These are phyloP conservation scores for Nebria ingens DNA, from an alignment of 1,140 invertebrate species.

Conservation along the genomic window DNA sequence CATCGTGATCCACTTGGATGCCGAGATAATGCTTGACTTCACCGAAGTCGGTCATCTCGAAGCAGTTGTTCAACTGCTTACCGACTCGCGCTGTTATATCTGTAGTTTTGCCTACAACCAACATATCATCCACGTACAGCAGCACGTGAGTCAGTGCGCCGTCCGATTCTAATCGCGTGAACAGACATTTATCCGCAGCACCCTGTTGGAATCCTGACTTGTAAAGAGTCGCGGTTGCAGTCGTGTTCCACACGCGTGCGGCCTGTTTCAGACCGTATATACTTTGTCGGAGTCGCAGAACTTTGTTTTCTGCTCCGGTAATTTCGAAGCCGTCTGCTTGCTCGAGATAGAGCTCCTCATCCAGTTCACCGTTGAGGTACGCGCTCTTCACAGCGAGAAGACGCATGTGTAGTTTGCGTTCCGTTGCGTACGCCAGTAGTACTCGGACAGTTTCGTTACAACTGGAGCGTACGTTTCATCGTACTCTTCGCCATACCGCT, in stretches of 20 bases:
- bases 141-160: slow-evolving; percentile 16
- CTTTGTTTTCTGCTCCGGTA: slow-evolving; percentile 14
- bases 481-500: too few species aligned
- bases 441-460: slow-evolving; percentile 27
- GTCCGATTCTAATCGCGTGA: slow-evolving; percentile 16
- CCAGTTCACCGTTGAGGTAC: slow-evolving; percentile 31
- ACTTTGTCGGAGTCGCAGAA: slow-evolving; percentile 24
- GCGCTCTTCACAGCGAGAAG: slow-evolving; percentile 32
- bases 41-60: slow-evolving; percentile 24
- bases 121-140: slow-evolving; percentile 27
- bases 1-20: slow-evolving; percentile 8
- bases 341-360: slow-evolving; percentile 33
- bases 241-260: slow-evolving; percentile 17
- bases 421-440: slow-evolving; percentile 27
- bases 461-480: slow-evolving; percentile 31
- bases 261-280: slow-evolving; percentile 29
- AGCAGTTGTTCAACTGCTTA: slow-evolving; percentile 9
- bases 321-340: slow-evolving; percentile 25
- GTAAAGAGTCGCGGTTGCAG: slow-evolving; percentile 15
- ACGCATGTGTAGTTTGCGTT: slow-evolving; percentile 24
- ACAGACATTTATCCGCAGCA: slow-evolving; percentile 22
- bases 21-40: slow-evolving; percentile 19
- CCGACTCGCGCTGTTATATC: not conserved
- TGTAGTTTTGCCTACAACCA: slow-evolving; percentile 18
- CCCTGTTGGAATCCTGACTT: slow-evolving; percentile 19